Evolutionary conservation across 2,113 vertebrate genomes (phyloP).

Genomic region (Chelonoidis abingdonii): DNA sequence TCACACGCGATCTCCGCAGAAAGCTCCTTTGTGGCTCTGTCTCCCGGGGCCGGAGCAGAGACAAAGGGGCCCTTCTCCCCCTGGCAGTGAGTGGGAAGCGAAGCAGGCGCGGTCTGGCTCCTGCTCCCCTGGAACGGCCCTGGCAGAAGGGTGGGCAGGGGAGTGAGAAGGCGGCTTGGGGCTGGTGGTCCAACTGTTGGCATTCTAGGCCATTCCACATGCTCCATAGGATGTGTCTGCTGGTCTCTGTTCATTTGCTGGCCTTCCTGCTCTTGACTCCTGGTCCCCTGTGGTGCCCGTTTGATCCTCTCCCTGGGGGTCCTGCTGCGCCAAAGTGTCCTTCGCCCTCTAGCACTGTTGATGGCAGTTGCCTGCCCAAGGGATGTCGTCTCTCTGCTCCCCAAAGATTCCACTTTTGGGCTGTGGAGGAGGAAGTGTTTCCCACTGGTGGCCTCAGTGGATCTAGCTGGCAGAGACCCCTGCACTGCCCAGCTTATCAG

Average conservation of each 20-base stretch:
- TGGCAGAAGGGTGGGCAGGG: no score
- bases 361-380: no score
- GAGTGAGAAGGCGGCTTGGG: background rate
- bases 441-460: no score
- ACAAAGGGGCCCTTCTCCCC: background rate
- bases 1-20: background rate
- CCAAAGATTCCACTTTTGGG: no score
- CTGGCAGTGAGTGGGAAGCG: background rate
- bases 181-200: no score
- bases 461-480: no score
- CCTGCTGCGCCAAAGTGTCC: background rate
- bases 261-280: background rate
- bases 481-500: background rate
- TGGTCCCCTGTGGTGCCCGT: no score
- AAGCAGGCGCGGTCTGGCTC: no score
- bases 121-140: background rate
- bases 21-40: background rate
- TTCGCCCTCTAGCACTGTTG: background rate
- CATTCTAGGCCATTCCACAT: no score
- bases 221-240: no score
- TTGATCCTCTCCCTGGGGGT: no score
- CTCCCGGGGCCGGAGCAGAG: background rate
- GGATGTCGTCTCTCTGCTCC: background rate
- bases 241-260: background rate
- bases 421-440: no score